Evolutionary conservation across 2,797 vertebrate species (phyloP), one percentile per base, ranked within the genome.

Genomic region (Mergus octosetaceus): DNA sequence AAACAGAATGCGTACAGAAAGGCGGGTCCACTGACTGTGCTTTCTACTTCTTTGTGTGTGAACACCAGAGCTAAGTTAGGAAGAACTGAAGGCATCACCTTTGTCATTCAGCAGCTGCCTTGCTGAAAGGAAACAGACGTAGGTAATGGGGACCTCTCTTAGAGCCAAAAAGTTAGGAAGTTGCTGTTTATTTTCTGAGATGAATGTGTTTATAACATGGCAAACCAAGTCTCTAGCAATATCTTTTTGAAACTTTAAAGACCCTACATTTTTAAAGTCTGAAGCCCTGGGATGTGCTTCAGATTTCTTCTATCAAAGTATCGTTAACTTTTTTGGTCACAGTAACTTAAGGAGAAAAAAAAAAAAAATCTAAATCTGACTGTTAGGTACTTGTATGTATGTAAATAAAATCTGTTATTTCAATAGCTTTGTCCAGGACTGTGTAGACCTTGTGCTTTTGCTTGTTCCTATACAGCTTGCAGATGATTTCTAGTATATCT

Each of bases 171-270:
- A 56, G 7, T 57, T 68, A 41, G 27, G 19, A 57, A 89, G 30
- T 7, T 87, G 82, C 64, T 71, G 64, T 61, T 93, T 85, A 10
- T 76, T 15, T 93, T 87, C 47, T 30, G 45, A 64, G 36, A 45
- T 73, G 7, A 84, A 56, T 62, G 10, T 89, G 54, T 60, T 74
- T 83, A 4, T 66, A 79, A 62, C 32, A 22, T 17, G 5, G 16
- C 32, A 75, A 86, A 78, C 5, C 13, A 43, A 62, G 15, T 85
- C 32, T 85, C 60, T 71, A 56, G 43, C 34, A 70, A 4, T 69
- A 60, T 41, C 3, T 30, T 70, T 91, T 22, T 56, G 32, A 56
- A 75, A 28, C 38, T 17, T 19, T 24, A 38, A 43, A 89, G 56
- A 21, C 68, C 28, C 61, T 41, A 30, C 34, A 20, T 71, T 49